Evolutionary conservation across 2,888 invertebrate species (phyloP), one percentile per base, ranked within the genome.

Genomic region (Drosophila putrida): DNA sequence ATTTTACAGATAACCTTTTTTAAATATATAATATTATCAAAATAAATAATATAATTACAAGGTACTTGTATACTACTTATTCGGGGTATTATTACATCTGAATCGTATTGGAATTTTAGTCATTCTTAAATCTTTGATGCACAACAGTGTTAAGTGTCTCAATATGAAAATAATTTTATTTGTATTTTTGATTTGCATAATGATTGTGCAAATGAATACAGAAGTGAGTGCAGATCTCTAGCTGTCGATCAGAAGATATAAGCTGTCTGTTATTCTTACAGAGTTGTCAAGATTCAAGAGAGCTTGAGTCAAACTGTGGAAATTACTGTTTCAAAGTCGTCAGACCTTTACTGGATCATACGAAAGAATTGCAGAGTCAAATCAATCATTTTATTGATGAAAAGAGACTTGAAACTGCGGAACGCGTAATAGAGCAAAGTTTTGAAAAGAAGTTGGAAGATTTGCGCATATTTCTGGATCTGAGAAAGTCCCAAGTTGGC

Each of bases 231-330:
- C 4, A 31, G 4, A 8, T 9, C 15, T 41, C 15, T 13, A 1
- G 6, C 9, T 6, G 13, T 20, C 15, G 10, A n/a, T n/a, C 0
- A 35, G 8, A 31, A 31, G 0, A 15, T 41, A 5, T 8, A 4
- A 53, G 41, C 15, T 20, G 8, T 31, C 15, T 11, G 4, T n/a
- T 39, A 0, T 20, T 25, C 15, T 28, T 28, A 51, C 15, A 53
- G 53, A 41, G 4, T 8, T 54, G 54, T 41, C n/a, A n/a, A 43
- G 41, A 41, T 5, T 4, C 10, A 0, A 54, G 20, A 3, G 9
- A 43, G 13, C 20, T 25, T 20, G 54, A 54, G n/a, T 33, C 54
- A 9, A 54, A 3, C 6, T 54, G 54, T 6, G 54, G 41, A n/a
- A 41, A n/a, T 33, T 54, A 33, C 5, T 54, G 54, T 10, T 54